phyloP scores from a whole-genome alignment of 1,140 invertebrate species.

The Platyscapa corneri region DNA sequence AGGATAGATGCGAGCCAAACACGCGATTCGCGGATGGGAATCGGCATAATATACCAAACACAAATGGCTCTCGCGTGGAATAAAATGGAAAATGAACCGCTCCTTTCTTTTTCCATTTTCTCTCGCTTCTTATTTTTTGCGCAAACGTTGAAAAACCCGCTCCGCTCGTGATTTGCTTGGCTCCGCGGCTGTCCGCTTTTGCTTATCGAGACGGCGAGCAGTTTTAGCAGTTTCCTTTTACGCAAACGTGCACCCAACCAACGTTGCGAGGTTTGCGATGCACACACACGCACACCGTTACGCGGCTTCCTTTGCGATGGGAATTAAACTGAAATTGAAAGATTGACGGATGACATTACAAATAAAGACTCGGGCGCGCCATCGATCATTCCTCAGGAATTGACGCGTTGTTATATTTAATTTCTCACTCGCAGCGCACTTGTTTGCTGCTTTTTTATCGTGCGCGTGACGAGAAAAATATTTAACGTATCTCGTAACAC shows the following conservation, averaged over 20 bases:
- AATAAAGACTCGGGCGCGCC: neutral
- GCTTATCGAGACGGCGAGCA: neutral
- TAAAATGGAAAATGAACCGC: slow-evolving; percentile 49
- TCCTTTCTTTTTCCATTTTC: too few species aligned
- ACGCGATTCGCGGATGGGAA: slow-evolving; percentile 62
- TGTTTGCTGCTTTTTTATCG: too few species aligned
- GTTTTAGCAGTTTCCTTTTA: neutral
- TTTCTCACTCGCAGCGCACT: too few species aligned
- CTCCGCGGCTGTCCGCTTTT: neutral
- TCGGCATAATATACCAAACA: slow-evolving; percentile 42
- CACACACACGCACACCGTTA: too few species aligned
- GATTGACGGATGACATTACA: neutral
- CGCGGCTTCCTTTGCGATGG: neutral
- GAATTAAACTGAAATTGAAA: neutral
- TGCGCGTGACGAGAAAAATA: too few species aligned
- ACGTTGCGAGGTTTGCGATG: too few species aligned
- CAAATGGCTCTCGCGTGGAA: slow-evolving; percentile 52
- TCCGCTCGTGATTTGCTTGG: neutral
- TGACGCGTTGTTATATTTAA: too few species aligned
- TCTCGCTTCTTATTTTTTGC: neutral
- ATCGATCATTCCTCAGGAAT: neutral
- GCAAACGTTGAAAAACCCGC: neutral
- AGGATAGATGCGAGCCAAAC: slow-evolving; percentile 57
- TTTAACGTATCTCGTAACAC: too few species aligned
- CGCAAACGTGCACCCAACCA: neutral